Evolutionary conservation across 1,140 invertebrate genomes (phyloP).

Genomic region (Halictus rubicundus): DNA sequence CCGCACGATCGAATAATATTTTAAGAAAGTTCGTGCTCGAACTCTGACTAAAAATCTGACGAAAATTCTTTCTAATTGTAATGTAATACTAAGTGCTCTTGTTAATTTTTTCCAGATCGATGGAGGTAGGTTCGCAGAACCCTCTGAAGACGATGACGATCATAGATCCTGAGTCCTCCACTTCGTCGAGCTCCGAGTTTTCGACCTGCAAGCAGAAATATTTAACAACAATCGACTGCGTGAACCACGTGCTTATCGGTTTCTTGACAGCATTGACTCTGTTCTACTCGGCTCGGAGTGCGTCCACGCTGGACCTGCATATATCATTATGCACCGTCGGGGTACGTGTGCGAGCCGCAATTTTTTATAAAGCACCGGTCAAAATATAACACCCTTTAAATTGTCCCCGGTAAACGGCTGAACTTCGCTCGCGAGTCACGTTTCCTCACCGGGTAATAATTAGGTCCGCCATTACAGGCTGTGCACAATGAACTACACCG

Average conservation of each 20-base stretch:
- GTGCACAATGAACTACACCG: not conserved
- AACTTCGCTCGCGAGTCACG: not conserved
- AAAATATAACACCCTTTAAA: not conserved
- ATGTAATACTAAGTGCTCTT: too few relatives aligned
- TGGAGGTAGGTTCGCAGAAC: not conserved
- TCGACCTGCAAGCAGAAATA: not conserved
- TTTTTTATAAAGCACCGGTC: not conserved
- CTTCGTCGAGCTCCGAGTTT: not conserved
- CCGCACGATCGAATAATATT: too few relatives aligned
- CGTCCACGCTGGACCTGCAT: constrained; percentile 58
- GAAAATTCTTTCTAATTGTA: too few relatives aligned
- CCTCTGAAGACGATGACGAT: not conserved
- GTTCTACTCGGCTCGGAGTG: constrained; percentile 43
- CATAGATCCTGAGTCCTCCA: too few relatives aligned
- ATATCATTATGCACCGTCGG: constrained; percentile 68
- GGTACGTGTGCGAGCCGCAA: constrained; percentile 60
- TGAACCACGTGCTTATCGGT: constrained; percentile 69
- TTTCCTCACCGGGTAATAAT: not conserved
- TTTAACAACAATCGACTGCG: constrained; percentile 55
- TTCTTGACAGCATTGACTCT: constrained; percentile 62
- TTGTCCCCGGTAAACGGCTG: too few relatives aligned
- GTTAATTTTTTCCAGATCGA: not conserved
- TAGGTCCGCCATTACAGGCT: not conserved
- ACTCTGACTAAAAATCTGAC: too few relatives aligned
- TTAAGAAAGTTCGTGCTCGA: too few relatives aligned